A percentile compares a stretch with the other conserved stretches of the same genome.
Conservation (phyloP, 2,888 invertebrate genomes). For the Phortica okadai region DNA sequence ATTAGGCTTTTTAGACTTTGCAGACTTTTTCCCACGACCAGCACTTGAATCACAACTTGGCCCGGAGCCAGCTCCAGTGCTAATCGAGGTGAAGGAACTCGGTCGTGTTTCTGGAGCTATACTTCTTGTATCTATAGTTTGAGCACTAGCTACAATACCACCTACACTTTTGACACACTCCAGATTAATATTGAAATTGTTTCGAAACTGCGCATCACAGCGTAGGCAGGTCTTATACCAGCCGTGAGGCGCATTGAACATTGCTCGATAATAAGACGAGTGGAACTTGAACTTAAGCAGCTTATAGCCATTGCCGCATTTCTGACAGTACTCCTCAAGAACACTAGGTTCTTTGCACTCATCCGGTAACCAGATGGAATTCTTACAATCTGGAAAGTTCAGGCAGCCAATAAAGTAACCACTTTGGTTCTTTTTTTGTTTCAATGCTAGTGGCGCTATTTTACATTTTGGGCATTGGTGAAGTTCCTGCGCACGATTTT, state of each 20-base stretch:
- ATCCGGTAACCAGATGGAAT: slow-evolving; percentile 89
- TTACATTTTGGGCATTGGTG: slow-evolving; percentile 88
- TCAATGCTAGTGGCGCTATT: slow-evolving; percentile 81
- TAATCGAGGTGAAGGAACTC: not conserved
- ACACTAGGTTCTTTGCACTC: slow-evolving; percentile 82
- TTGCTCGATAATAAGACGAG: slow-evolving; percentile 63
- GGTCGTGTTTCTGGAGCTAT: not conserved
- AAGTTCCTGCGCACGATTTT: slow-evolving; percentile 70
- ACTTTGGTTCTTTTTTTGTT: slow-evolving; percentile 81
- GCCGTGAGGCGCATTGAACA: slow-evolving; percentile 68
- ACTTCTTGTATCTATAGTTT: not conserved
- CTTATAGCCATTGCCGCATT: slow-evolving; percentile 68
- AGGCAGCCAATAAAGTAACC: slow-evolving; percentile 86
- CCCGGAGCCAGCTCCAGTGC: not conserved
- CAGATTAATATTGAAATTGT: slow-evolving; percentile 72
- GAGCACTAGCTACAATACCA: slow-evolving; percentile 63
- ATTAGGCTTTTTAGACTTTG: slow-evolving; percentile 38
- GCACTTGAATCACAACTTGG: not conserved
- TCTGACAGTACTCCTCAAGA: slow-evolving; percentile 83
- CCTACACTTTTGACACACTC: slow-evolving; percentile 72
- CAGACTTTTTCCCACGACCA: not conserved
- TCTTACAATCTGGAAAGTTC: slow-evolving; percentile 88
- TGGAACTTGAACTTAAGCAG: slow-evolving; percentile 67
- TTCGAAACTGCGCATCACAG: slow-evolving; percentile 72
- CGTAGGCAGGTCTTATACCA: slow-evolving; percentile 74